Conservation (phyloP, 2,888 invertebrate species). For the Dynastes tityus region DNA sequence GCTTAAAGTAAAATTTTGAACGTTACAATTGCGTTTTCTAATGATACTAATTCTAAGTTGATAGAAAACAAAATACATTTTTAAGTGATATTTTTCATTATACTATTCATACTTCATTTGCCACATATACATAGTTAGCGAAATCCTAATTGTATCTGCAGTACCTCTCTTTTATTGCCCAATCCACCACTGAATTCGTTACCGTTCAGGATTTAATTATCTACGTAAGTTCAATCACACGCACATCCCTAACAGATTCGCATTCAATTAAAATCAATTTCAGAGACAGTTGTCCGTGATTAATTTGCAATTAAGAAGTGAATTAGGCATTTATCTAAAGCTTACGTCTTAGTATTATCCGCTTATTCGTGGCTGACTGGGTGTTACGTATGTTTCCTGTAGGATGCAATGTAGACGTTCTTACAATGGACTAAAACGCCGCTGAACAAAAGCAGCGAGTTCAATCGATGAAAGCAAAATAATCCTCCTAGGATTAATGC, state of each 20-base stretch:
- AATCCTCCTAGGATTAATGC: conserved; percentile 14
- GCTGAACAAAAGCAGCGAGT: not conserved
- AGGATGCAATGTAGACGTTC: not conserved
- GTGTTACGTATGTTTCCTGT: conserved; percentile 12
- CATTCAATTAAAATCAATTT: conserved; percentile 17
- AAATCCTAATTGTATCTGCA: no score
- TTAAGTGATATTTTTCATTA: no score
- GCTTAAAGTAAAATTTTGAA: no score
- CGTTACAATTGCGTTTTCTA: no score
- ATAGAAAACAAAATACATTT: no score
- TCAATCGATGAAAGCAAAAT: conserved; percentile 8
- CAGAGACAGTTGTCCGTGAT: conserved; percentile 9
- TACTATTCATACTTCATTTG: no score
- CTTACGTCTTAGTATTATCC: conserved; percentile 23
- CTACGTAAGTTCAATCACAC: not conserved
- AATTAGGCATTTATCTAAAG: conserved; percentile 26
- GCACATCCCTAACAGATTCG: not conserved
- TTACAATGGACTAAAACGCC: not conserved
- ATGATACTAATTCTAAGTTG: no score
- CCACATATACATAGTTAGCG: no score
- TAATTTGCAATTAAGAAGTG: conserved; percentile 27
- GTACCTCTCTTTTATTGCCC: no score
- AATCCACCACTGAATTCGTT: no score
- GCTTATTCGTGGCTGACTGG: not conserved
- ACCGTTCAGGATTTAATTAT: conserved; percentile 11